Conservation (phyloP, 2,888 invertebrate genomes). For the Scaptomyza tumidula region DNA sequence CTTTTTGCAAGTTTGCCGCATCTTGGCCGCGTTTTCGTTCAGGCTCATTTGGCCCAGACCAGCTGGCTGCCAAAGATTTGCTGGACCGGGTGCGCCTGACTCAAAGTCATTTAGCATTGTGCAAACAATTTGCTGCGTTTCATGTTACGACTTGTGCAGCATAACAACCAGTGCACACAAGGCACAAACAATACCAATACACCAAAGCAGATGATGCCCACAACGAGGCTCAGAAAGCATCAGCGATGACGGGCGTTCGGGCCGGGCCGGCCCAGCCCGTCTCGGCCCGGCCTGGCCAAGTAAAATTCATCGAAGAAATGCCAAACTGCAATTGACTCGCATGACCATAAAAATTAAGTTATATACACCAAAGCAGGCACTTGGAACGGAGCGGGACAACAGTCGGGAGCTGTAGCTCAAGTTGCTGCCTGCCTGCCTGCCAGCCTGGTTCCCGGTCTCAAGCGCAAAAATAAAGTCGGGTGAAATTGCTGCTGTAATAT, state of each 20-base stretch:
- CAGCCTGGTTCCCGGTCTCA: constrained; percentile 25
- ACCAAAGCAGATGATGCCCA: constrained; percentile 53
- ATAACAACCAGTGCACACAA: constrained; percentile 50
- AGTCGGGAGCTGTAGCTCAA: constrained; percentile 9
- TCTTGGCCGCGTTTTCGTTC: constrained; percentile 9
- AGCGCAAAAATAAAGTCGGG: constrained; percentile 77
- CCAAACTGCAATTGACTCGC: constrained; percentile 81
- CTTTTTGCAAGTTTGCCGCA: constrained; percentile 17
- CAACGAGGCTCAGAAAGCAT: constrained; percentile 17
- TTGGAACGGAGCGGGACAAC: neutral
- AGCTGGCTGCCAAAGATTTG: constrained; percentile 27
- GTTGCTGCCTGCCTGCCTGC: constrained; percentile 8
- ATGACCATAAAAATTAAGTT: constrained; percentile 82
- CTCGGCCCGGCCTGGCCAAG: constrained; percentile 18
- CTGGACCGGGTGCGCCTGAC: constrained; percentile 32
- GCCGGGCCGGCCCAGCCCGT: constrained; percentile 3
- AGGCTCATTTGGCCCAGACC: constrained; percentile 18
- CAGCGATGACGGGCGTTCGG: constrained; percentile 31
- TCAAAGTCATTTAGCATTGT: constrained; percentile 63
- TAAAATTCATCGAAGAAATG: constrained; percentile 76
- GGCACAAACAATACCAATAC: constrained; percentile 30
- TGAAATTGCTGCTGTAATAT: constrained; percentile 79
- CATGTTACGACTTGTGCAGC: constrained; percentile 68
- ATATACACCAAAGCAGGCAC: constrained; percentile 69
- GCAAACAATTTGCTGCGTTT: constrained; percentile 75